These are phyloP conservation scores for Agrochola lota DNA, from an alignment of 2,888 invertebrate species.

Conservation along the genomic window DNA sequence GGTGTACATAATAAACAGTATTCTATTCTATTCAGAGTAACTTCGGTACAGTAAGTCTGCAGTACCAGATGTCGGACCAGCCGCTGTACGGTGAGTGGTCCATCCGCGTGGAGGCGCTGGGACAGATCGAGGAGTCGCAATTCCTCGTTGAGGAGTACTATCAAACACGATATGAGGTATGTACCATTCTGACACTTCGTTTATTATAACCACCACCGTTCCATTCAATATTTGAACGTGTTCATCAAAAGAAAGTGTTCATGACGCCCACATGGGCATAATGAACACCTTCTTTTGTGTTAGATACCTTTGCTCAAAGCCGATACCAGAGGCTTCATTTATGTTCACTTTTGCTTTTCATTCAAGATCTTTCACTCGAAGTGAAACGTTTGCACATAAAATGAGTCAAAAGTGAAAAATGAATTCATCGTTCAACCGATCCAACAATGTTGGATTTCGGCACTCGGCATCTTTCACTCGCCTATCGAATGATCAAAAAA, in stretches of 20 bases:
- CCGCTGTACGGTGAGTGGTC: conserved; percentile 98
- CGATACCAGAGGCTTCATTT: too few relatives aligned
- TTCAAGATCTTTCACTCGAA: too few relatives aligned
- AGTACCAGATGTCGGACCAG: conserved; percentile 97
- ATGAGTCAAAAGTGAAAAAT: too few relatives aligned
- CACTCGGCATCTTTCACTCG: too few relatives aligned
- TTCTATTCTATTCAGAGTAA: conserved; percentile 91
- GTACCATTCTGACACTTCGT: conserved; percentile 1
- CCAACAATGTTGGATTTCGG: too few relatives aligned
- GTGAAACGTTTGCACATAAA: too few relatives aligned
- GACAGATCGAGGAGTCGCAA: conserved; percentile 95
- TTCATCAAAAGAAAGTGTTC: too few relatives aligned
- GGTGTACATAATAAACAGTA: not conserved
- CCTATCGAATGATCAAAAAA: too few relatives aligned
- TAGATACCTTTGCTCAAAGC: too few relatives aligned
- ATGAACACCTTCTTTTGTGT: not conserved
- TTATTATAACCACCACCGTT: not conserved
- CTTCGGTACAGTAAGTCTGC: conserved; percentile 97
- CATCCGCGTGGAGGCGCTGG: conserved; percentile 96
- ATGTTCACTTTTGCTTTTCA: too few relatives aligned
- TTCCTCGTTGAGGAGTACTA: conserved; percentile 98
- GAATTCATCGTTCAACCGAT: too few relatives aligned
- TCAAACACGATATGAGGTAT: conserved; percentile 97
- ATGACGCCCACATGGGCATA: too few relatives aligned
- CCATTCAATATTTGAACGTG: not conserved